These are phyloP conservation scores for Andrena camellia DNA, from an alignment of 2,888 invertebrate species.

Conservation along the genomic window DNA sequence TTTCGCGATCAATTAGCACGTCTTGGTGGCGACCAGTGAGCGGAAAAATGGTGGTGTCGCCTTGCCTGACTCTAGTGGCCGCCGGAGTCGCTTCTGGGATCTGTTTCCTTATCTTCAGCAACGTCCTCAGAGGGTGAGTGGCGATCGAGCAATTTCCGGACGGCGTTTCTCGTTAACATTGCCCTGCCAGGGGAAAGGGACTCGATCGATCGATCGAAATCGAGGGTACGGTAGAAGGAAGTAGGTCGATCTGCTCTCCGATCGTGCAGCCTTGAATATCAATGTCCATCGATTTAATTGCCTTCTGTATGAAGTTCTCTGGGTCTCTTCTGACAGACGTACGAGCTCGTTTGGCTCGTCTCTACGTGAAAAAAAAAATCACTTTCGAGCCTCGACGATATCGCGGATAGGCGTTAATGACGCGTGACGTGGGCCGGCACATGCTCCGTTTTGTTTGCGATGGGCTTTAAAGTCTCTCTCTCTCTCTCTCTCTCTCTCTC, in stretches of 20 bases:
- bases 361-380: conserved; percentile 22
- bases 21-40: conserved; percentile 13
- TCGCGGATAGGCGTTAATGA: conserved; percentile 53
- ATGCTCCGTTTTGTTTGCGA: conserved; percentile 43
- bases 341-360: neutral
- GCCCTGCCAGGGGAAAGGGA: too few species aligned
- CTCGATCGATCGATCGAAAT: conserved; percentile 8
- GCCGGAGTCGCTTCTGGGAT: conserved; percentile 90
- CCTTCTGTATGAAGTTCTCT: neutral
- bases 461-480: neutral
- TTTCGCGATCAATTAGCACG: neutral
- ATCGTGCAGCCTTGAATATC: conserved; percentile 3
- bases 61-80: conserved; percentile 88
- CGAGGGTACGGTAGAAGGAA: conserved; percentile 37
- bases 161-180: neutral
- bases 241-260: conserved; percentile 30
- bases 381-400: conserved; percentile 51
- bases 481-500: too few species aligned
- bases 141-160: neutral
- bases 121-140: conserved; percentile 87
- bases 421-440: conserved; percentile 45
- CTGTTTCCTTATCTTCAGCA: conserved; percentile 88
- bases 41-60: conserved; percentile 85
- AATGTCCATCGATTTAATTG: conserved; percentile 33
- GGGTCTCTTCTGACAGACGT: neutral